Conservation (phyloP, 2,888 invertebrate species). For the Platycnemis pennipes region DNA sequence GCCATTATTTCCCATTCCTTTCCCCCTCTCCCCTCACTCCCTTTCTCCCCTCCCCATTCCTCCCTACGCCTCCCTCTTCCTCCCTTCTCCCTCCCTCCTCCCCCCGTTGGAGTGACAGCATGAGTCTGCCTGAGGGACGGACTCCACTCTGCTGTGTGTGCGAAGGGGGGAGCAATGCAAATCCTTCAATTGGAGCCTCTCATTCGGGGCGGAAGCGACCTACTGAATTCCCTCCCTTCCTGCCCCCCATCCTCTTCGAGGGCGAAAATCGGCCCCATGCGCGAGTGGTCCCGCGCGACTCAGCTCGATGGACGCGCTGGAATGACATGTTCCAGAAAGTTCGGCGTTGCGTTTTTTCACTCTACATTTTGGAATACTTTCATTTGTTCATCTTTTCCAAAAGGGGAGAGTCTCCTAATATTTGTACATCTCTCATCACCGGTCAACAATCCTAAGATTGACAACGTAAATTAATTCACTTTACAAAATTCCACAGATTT, state of each 20-base stretch:
- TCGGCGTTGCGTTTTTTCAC: background rate
- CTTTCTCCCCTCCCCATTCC: background rate
- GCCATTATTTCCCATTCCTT: background rate
- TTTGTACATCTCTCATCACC: no score
- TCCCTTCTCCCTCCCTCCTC: no score
- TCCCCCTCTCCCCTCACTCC: background rate
- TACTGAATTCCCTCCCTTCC: background rate
- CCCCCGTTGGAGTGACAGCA: no score
- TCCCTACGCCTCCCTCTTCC: no score
- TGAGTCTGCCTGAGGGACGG: no score
- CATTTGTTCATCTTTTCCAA: background rate
- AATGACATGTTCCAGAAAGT: background rate
- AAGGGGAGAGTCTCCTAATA: no score
- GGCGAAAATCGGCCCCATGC: background rate
- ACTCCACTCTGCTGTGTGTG: no score
- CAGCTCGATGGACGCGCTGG: background rate
- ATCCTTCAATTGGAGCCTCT: constrained; percentile 11
- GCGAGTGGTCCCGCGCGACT: background rate
- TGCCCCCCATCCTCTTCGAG: background rate
- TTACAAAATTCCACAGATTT: no score
- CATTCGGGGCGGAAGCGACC: background rate
- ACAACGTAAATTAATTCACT: no score
- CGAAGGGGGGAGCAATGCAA: background rate
- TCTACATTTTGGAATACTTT: background rate
- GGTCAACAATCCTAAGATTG: no score